Conservation (phyloP, 2,888 invertebrate genomes). For the Dicyrtoma fusca region DNA sequence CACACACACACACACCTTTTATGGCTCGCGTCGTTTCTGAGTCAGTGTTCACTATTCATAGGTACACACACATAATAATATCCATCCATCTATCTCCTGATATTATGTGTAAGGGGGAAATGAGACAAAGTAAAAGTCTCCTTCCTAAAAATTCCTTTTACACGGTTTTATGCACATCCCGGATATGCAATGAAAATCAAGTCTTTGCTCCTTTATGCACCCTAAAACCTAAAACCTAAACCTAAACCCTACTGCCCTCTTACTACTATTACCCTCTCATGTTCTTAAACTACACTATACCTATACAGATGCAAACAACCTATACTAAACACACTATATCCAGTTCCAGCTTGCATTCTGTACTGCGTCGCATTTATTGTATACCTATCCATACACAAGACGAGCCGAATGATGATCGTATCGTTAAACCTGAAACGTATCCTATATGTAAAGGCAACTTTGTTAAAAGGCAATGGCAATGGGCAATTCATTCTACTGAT, state of each 20-base stretch:
- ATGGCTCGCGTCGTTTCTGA: slow-evolving; percentile 33
- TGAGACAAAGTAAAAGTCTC: slow-evolving; percentile 37
- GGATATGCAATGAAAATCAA: slow-evolving; percentile 22
- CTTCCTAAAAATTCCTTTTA: slow-evolving; percentile 34
- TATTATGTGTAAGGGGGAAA: slow-evolving; percentile 33
- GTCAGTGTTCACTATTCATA: too few species aligned
- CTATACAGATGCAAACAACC: too few species aligned
- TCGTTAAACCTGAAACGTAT: slow-evolving; percentile 30
- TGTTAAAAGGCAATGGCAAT: background rate
- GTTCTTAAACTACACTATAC: too few species aligned
- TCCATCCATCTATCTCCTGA: too few species aligned
- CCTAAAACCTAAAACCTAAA: slow-evolving; percentile 14
- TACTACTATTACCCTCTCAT: background rate
- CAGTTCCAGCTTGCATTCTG: too few species aligned
- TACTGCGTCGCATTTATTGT: too few species aligned
- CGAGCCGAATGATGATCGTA: slow-evolving; percentile 15
- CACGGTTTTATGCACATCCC: slow-evolving; percentile 32
- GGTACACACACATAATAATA: too few species aligned
- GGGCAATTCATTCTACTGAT: too few species aligned
- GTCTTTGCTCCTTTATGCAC: slow-evolving; percentile 10
- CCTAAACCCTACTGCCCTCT: slow-evolving; percentile 23
- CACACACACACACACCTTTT: slow-evolving; percentile 41
- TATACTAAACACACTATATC: too few species aligned
- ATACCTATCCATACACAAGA: slow-evolving; percentile 2
- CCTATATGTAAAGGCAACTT: slow-evolving; percentile 21